Percentiles rank a stretch among this genome's conserved stretches.
phyloP scores from a whole-genome alignment of 2,888 invertebrate genomes.

The Drosophila pegasa region DNA sequence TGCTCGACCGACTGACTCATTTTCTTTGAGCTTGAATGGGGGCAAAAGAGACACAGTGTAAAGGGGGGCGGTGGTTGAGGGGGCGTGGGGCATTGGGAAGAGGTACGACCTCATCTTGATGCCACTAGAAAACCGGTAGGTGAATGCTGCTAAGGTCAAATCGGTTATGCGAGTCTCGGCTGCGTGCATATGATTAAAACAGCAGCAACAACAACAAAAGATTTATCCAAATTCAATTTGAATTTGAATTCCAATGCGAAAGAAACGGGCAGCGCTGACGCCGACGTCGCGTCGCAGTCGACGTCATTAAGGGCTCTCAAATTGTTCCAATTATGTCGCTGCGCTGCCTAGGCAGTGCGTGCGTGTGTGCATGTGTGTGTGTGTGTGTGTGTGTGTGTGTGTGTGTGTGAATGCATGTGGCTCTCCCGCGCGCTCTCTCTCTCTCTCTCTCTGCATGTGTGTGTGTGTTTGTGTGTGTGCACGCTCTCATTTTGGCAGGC shows the following conservation, averaged over 20 bases:
- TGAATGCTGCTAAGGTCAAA: slow-evolving; percentile 74
- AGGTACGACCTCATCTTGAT: slow-evolving; percentile 40
- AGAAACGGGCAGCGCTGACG: slow-evolving; percentile 9
- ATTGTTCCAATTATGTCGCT: slow-evolving; percentile 77
- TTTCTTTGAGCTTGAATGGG: slow-evolving; percentile 60
- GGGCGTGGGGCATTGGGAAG: slow-evolving; percentile 5
- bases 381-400: slow-evolving; percentile 38
- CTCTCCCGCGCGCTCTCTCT: too few relatives aligned
- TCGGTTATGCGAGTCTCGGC: slow-evolving; percentile 55
- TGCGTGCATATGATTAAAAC: slow-evolving; percentile 52
- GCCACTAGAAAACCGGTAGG: slow-evolving; percentile 75
- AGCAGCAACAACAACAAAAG: slow-evolving; percentile 25
- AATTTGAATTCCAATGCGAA: slow-evolving; percentile 48
- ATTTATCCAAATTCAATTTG: slow-evolving; percentile 65
- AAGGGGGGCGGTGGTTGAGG: background rate
- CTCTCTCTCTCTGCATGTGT: background rate
- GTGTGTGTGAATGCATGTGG: too few relatives aligned
- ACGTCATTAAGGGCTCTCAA: slow-evolving; percentile 78
- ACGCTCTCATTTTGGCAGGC: slow-evolving; percentile 66
- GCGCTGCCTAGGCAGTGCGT: slow-evolving; percentile 36
- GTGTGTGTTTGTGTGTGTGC: slow-evolving; percentile 29
- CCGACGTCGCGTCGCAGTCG: slow-evolving; percentile 40
- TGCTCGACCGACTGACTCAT: slow-evolving; percentile 76
- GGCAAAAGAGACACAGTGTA: slow-evolving; percentile 26
- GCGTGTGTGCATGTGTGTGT: slow-evolving; percentile 38